Conservation (phyloP, 2,888 invertebrate species). For the Plemyria rubiginata region DNA sequence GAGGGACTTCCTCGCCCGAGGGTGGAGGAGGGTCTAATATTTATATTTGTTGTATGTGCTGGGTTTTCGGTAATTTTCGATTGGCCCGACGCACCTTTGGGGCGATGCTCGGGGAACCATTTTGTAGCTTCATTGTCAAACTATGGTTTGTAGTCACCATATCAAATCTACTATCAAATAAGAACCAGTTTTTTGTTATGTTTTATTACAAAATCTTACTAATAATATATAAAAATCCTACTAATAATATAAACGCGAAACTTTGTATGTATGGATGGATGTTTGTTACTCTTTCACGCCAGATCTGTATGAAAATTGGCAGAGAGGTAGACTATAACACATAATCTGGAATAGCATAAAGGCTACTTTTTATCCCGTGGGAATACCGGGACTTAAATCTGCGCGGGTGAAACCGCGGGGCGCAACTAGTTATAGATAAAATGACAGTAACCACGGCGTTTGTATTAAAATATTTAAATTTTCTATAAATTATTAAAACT, state of each 20-base stretch:
- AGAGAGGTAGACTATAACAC: too few species aligned
- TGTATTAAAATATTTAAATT: constrained; percentile 42
- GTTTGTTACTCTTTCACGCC: too few species aligned
- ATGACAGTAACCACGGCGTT: constrained; percentile 30
- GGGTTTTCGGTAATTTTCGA: constrained; percentile 53
- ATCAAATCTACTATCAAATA: constrained; percentile 11
- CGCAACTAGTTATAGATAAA: constrained; percentile 20
- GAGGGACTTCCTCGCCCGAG: constrained; percentile 78
- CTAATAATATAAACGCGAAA: too few species aligned
- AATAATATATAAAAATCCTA: too few species aligned
- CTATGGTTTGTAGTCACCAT: too few species aligned
- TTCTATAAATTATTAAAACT: constrained; percentile 40
- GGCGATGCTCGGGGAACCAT: constrained; percentile 47
- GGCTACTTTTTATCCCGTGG: too few species aligned
- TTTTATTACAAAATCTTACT: constrained; percentile 13
- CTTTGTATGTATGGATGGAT: too few species aligned
- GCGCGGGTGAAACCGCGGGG: too few species aligned
- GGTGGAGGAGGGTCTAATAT: constrained; percentile 64
- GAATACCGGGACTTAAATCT: too few species aligned
- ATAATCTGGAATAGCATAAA: too few species aligned
- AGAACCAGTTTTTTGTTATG: constrained; percentile 9
- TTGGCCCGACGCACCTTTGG: constrained; percentile 59
- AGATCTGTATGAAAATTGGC: too few species aligned
- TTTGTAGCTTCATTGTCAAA: constrained; percentile 16
- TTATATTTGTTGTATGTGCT: constrained; percentile 57